These are phyloP conservation scores for Tiliqua scincoides DNA, from an alignment of 2,113 vertebrate species.

Conservation along the genomic window DNA sequence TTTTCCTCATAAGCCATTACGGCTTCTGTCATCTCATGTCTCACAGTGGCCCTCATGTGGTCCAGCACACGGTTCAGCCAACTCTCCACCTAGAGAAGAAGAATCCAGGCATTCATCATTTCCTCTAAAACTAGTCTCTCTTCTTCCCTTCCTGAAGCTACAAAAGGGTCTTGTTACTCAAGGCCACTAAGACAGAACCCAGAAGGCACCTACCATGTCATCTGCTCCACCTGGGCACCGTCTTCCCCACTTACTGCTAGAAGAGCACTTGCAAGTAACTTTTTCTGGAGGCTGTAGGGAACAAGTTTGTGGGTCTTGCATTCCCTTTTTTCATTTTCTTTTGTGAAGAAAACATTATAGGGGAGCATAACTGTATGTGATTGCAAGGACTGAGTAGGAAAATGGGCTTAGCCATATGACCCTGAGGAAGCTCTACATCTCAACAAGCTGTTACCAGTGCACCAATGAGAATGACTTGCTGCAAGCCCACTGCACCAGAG, in stretches of 20 bases:
- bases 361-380: not conserved
- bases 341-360: not conserved
- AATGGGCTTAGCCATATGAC: not conserved
- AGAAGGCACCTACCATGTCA: not conserved
- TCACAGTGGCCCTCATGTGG: conserved; percentile 87
- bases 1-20: conserved; percentile 90
- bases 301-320: not conserved
- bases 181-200: not conserved
- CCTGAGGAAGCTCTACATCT: not conserved
- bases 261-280: no score
- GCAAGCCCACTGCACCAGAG: not conserved
- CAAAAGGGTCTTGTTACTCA: not conserved
- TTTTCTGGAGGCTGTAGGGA: not conserved
- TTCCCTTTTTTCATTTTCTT: not conserved
- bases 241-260: not conserved
- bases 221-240: not conserved
- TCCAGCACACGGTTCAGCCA: conserved; percentile 88
- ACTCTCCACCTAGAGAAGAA: conserved; percentile 84
- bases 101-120: not conserved
- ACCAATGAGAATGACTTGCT: not conserved
- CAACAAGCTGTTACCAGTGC: no score
- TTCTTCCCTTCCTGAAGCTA: not conserved
- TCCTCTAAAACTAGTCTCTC: no score
- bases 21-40: conserved; percentile 84
- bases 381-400: not conserved